Evolutionary conservation across 1,140 invertebrate species (phyloP).

Genomic region (Glossosoma conforme): DNA sequence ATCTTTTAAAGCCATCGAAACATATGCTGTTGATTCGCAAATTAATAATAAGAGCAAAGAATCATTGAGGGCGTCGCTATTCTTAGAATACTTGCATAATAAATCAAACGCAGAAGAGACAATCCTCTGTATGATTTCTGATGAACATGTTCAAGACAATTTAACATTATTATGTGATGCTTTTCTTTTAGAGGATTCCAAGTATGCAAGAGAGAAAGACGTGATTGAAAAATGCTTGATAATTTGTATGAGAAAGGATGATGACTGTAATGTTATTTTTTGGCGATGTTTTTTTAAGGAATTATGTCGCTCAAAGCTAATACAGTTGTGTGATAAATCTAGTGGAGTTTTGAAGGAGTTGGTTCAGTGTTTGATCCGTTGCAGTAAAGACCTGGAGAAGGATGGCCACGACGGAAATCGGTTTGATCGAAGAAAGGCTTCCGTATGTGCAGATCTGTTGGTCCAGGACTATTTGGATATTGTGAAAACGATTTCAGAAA

Average conservation of each 20-base stretch:
- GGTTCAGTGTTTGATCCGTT: conserved; percentile 52
- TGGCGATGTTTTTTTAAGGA: conserved; percentile 45
- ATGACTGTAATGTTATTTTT: conserved; percentile 38
- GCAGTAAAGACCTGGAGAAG: conserved; percentile 39
- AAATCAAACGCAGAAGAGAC: conserved; percentile 22
- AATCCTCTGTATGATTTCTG: conserved; percentile 33
- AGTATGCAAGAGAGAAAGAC: conserved; percentile 38
- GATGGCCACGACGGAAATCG: conserved; percentile 35
- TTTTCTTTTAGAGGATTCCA: conserved; percentile 32
- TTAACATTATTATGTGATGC: conserved; percentile 34
- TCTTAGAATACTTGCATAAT: conserved; percentile 36
- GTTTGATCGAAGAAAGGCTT: conserved; percentile 37
- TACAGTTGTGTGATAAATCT: conserved; percentile 43
- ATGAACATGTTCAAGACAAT: conserved; percentile 35
- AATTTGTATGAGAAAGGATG: conserved; percentile 42
- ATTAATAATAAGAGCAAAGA: conserved; percentile 29
- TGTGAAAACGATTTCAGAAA: conserved; percentile 35
- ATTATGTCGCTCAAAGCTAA: conserved; percentile 41
- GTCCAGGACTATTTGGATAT: conserved; percentile 47
- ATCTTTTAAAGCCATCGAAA: conserved; percentile 37
- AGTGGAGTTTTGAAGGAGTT: conserved; percentile 46
- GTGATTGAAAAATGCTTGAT: conserved; percentile 45
- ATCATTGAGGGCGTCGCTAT: conserved; percentile 37
- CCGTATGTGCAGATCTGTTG: conserved; percentile 46
- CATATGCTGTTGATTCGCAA: conserved; percentile 4